Base-by-base conservation (phyloP, 2,797 vertebrate genomes). In the Benthosema pterotum region DNA sequence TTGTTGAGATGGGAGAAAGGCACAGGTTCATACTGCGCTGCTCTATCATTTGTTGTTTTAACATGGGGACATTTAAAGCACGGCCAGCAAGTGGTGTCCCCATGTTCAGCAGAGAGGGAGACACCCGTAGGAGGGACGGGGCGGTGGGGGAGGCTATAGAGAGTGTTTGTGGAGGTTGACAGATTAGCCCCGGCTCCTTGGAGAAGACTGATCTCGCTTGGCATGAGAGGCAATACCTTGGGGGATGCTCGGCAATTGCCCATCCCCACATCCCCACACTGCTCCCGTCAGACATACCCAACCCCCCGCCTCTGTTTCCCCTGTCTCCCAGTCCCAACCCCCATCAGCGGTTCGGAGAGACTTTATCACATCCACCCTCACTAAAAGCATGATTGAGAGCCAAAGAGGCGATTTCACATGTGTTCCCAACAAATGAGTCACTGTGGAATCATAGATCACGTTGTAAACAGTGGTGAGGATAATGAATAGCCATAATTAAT, bases 151-250 rank as follows among this genome's bases (percentile, higher is more conserved):
- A 70, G 63, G 53, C 52, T 55, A n/a, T n/a, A 3, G 64, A 60
- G 66, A 71, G 77, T 69, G 79, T 88, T 91, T 85, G 88, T 87
- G 75, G 74, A 80, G 83, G 84, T 86, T 91, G 91, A 93, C 90
- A 90, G 90, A 91, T 92, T 90, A 90, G 84, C 83, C 87, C 74
- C 69, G 77, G 87, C 86, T 86, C 86, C 79, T 81, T 72, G 75
- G 80, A 85, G 83, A 86, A 77, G 74, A 85, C 80, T 81, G 89
- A 91, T 91, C 91, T 87, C 89, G 84, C 88, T 88, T 91, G 90
- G 89, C 90, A 91, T 89, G 83, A 81, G 77, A 89, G 82, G 82
- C 85, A 83, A 78, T 83, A 88, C 85, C 85, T 91, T 82, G 85
- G 89, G 88, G 89, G 88, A 85, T 86, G 83, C 76, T 84, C 83